These are phyloP conservation scores for Erpobdella octoculata DNA, from an alignment of 2,888 invertebrate genomes.

Conservation along the genomic window DNA sequence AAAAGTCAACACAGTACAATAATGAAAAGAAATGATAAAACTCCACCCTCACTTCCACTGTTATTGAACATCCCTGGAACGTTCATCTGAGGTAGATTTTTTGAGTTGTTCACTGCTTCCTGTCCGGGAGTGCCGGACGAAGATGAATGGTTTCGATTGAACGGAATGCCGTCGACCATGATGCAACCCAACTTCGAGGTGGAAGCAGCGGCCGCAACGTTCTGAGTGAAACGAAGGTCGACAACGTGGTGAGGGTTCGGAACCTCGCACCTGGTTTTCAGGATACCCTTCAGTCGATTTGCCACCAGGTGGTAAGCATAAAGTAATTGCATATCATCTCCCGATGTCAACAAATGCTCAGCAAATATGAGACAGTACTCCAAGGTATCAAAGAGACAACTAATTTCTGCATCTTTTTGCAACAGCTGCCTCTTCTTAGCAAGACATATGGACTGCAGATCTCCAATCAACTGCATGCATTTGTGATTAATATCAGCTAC, in stretches of 20 bases:
- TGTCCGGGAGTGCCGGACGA: neutral
- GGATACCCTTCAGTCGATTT: slow-evolving; percentile 42
- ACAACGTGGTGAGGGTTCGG: slow-evolving; percentile 49
- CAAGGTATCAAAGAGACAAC: slow-evolving; percentile 72
- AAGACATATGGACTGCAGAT: slow-evolving; percentile 69
- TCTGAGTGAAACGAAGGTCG: slow-evolving; percentile 42
- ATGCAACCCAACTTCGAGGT: slow-evolving; percentile 38
- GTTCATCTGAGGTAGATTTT: slow-evolving; percentile 6
- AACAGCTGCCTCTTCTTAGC: slow-evolving; percentile 70
- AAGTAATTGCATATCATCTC: slow-evolving; percentile 44
- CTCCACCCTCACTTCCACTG: neutral
- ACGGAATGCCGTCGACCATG: slow-evolving; percentile 41
- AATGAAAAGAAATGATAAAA: too few relatives aligned
- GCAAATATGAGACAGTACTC: slow-evolving; percentile 83
- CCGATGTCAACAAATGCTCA: slow-evolving; percentile 62
- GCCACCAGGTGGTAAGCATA: slow-evolving; percentile 44
- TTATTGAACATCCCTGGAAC: neutral
- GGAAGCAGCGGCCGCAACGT: slow-evolving; percentile 24
- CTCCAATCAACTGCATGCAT: slow-evolving; percentile 40
- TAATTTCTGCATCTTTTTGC: slow-evolving; percentile 74
- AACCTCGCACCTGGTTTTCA: slow-evolving; percentile 43
- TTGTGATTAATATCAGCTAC: slow-evolving; percentile 44
- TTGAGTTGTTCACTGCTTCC: neutral
- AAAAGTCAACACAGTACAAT: too few relatives aligned
- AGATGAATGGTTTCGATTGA: slow-evolving; percentile 22